Base-by-base conservation (phyloP, 2,797 vertebrate species). In the Selene dorsalis region DNA sequence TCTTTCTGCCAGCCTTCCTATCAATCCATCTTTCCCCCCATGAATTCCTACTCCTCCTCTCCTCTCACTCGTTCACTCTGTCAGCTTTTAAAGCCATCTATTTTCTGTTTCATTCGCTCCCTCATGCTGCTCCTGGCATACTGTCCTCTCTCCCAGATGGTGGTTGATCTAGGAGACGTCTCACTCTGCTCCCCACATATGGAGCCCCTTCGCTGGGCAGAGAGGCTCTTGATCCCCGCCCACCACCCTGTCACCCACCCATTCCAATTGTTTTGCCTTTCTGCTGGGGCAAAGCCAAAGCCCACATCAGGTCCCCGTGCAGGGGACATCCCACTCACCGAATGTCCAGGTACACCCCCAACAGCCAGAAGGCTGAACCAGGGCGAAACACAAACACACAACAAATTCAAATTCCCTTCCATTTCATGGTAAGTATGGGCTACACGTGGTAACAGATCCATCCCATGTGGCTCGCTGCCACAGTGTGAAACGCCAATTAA, bases 91-190 rank as follows among this genome's bases (percentile, higher is more conserved):
- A n/a, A 77, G 38, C 52, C 66, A 71, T 82, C 50, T 64, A 73
- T 84, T 80, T 77, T 7, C 26, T 75, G 5, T 73, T 58, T 70
- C 35, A 43, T 43, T 56, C 52, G 43, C 50, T 58, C 22, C 32
- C 35, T 58, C 41, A 66, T 72, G 57, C 60, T 69, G 38, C 73
- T 82, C 76, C 84, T 86, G 87, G 87, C 85, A 83, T 74, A 60
- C 69, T 75, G 59, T 80, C 73, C 58, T 66, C 30, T 86, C 73
- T 83, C 78, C 78, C 91, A 93, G 88, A 94, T 89, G 89, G 89
- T 57, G 70, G 77, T 75, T 83, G 76, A 86, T 84, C 70, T 50
- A 66, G 35, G 78, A 83, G 88, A 92, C 24, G 28, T 87, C 85
- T 89, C 88, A 82, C 81, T 88, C 72, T 38, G n/a, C 81, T 88